Conservation (phyloP, 1,140 invertebrate genomes). For the Eufriesea mexicana region DNA sequence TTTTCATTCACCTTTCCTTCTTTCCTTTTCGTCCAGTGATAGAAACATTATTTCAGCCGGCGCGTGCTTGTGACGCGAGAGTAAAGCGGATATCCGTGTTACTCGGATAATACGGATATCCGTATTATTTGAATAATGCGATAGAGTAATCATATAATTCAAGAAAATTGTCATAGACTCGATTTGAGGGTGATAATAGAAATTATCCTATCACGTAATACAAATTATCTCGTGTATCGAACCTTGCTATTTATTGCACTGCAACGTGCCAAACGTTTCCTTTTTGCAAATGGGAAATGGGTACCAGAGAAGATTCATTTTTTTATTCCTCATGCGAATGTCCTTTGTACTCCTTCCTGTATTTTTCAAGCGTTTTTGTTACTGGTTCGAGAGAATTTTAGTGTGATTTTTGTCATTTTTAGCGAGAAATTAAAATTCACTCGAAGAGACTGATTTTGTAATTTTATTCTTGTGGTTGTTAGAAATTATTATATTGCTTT, state of each 20-base stretch:
- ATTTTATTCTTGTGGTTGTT: too few species aligned
- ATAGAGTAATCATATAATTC: slow-evolving; percentile 54
- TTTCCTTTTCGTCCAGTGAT: background rate
- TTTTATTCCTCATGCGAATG: too few species aligned
- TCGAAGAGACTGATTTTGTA: too few species aligned
- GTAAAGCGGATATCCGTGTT: slow-evolving; percentile 35
- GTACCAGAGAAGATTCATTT: too few species aligned
- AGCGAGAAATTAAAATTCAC: too few species aligned
- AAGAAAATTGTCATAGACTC: slow-evolving; percentile 54
- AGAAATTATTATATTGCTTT: too few species aligned
- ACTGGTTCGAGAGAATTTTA: too few species aligned
- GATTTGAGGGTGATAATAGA: slow-evolving; percentile 47
- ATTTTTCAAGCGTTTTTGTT: too few species aligned
- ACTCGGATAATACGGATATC: slow-evolving; percentile 51
- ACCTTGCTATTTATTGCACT: background rate
- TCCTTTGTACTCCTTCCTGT: too few species aligned
- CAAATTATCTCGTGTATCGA: slow-evolving; percentile 12
- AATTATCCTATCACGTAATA: slow-evolving; percentile 43
- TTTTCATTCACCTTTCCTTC: background rate
- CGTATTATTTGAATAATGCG: slow-evolving; percentile 55
- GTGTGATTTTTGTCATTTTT: too few species aligned
- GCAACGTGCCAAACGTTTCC: background rate
- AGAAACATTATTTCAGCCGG: slow-evolving; percentile 8
- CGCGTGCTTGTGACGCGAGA: slow-evolving; percentile 34
- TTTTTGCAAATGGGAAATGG: too few species aligned